Evolutionary conservation across 2,888 invertebrate species (phyloP), one percentile per base, ranked within the genome.

Genomic region (Vannuccia rotundouncinata): DNA sequence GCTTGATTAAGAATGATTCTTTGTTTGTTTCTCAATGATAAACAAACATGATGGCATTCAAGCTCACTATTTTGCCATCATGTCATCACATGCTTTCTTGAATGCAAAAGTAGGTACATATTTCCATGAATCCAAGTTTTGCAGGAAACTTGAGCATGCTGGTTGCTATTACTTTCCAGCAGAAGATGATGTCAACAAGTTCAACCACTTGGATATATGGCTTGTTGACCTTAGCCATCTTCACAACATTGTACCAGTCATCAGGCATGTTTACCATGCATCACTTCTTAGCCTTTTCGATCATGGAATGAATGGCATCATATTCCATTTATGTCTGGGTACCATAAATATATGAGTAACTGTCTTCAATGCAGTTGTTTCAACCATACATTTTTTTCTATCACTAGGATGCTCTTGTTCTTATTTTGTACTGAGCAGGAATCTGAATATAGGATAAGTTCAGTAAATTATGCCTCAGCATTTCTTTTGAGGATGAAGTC

Each of bases 361-460:
- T 29, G 29, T 29, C 75, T 75, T 27, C 29, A 75, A 31, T 27
- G 30, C 75, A 27, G 75, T 75, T 31, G 75, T 75, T 29, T 29
- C 75, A n/a, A 75, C 13, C 75, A 75, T 22, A 75, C 28, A 31
- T 75, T n/a, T n/a, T 75, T 75, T 31, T 75, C 75, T 29, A 75
- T 75, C 29, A n/a, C 75, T 75, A 75, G 29, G 30, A 75, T 31
- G 30, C 31, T 29, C 31, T 31, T 75, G 75, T 75, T 75, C 75
- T 75, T 75, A 31, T 75, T 75, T 75, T 75, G 75, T 29, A 22
- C 75, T 75, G 75, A 29, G 31, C 75, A 75, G 29, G 75, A 75
- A 75, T 75, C 75, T 31, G 75, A 75, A 29, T 75, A 75, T 66
- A 22, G 22, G 66, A 66, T 66, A 66, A 66, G 66, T 66, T 66